A percentile compares a stretch with the other conserved stretches of the same genome.
Conservation (phyloP, 1,140 invertebrate species). For the Proales similis region DNA sequence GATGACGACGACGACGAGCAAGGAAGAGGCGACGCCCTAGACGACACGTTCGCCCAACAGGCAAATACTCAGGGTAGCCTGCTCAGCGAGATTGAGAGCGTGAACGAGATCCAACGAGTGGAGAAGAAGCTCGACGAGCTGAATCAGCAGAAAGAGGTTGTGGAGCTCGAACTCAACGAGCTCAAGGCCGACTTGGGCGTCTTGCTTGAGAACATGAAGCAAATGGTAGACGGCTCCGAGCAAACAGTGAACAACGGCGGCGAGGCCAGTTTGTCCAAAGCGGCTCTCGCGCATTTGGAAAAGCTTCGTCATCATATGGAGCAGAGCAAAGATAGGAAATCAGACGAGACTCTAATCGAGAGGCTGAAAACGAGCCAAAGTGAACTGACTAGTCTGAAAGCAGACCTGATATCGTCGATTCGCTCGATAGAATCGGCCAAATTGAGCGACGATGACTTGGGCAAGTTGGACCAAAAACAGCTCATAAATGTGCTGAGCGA, state of each 20-base stretch:
- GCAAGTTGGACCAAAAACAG: neutral
- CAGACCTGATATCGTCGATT: neutral
- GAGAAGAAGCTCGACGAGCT: conserved; percentile 31
- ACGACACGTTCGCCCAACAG: too few species aligned
- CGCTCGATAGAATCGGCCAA: neutral
- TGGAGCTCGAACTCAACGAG: neutral
- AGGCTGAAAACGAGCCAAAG: too few species aligned
- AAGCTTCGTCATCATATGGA: neutral
- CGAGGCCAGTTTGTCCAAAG: too few species aligned
- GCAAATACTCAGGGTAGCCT: conserved; percentile 29
- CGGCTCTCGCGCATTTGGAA: too few species aligned
- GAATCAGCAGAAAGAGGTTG: neutral
- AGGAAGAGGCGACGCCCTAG: neutral
- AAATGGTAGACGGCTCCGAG: conserved; percentile 6
- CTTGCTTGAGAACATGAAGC: neutral
- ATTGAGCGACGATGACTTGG: neutral
- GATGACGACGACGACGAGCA: neutral
- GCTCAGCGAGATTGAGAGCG: conserved; percentile 22
- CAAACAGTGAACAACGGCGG: neutral
- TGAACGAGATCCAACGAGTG: conserved; percentile 18
- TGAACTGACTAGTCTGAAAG: neutral
- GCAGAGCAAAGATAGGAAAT: too few species aligned
- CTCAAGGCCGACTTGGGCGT: conserved; percentile 1
- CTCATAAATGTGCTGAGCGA: neutral
- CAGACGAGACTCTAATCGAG: too few species aligned